Evolutionary conservation across 2,113 vertebrate species (phyloP).

Genomic region (Charadrius vociferus): DNA sequence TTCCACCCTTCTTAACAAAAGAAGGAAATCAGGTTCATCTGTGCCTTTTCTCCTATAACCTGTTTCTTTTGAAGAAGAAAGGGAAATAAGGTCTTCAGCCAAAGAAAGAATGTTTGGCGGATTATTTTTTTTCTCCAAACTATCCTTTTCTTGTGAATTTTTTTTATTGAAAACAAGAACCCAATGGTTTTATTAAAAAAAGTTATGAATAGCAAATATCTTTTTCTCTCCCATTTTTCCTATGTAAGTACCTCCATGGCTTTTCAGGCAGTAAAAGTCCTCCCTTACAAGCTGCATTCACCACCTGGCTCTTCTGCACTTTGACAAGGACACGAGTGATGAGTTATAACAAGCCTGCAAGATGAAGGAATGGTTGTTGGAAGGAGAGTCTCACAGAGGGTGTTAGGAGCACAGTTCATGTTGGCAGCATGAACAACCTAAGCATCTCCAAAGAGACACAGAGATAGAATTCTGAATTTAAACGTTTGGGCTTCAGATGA

Average conservation of each 20-base stretch:
- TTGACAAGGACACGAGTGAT: not conserved
- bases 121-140: not conserved
- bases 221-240: not conserved
- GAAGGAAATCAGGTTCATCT: not conserved
- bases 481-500: not conserved
- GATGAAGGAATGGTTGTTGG: not conserved
- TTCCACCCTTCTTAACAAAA: not conserved
- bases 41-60: not conserved
- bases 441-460: not conserved
- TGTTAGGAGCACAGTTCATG: not conserved
- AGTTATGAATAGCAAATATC: not conserved
- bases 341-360: not conserved
- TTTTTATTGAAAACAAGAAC: not conserved
- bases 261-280: not conserved
- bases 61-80: not conserved
- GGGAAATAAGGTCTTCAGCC: not conserved
- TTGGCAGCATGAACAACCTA: not conserved
- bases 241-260: not conserved
- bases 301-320: not conserved
- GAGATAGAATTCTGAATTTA: not conserved
- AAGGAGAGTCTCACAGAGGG: not conserved
- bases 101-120: not conserved
- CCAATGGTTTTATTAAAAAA: not conserved
- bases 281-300: not conserved
- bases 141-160: not conserved